Base-by-base conservation (phyloP, 2,113 vertebrate genomes). In the Bubo blakistoni region DNA sequence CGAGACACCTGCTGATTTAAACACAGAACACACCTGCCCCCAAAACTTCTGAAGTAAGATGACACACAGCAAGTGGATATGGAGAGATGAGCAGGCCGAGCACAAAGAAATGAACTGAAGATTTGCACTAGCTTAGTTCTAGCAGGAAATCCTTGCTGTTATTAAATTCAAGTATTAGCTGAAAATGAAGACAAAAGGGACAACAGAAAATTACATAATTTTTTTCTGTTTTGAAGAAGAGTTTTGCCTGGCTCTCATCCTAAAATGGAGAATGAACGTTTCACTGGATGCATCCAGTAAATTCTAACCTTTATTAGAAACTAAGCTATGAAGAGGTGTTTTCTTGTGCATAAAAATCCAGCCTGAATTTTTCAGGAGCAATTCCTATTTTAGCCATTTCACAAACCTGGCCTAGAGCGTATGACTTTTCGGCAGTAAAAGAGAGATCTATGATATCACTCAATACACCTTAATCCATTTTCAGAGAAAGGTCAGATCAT, bases 191-290 rank as follows among this genome's bases (percentile, higher is more conserved):
- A 59, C 11, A 74, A 91, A 90, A 55, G 16, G 47, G 12, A 81
- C 29, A 67, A 65, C 0, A 73, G 42, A 88, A 81, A 84, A 81
- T 67, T 1, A 14, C 7, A n/a, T 38, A 0, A 0, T 11, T 65
- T 83, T 51, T 49, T 55, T 76, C 42, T 73, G 2, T 32, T 88
- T 88, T 74, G 65, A 88, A 42, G 47, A n/a, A 52, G 20, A 62
- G 12, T 51, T 94, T 88, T 90, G 26, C n/a, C 55, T 58, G 46
- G 29, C 55, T 90, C 9, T 49, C 26, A 20, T 65, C 44, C 77
- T 63, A 52, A 76, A 89, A 55, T 1, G 3, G 30, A 86, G 51
- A 81, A 81, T 15, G 10, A 51, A 86, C 42, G 6, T 54, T 86
- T 71, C 65, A 63, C 44, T 69, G 36, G 47, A 69, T 65, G 61